Base-by-base conservation (phyloP, 2,888 invertebrate species). In the Drosophila merina region DNA sequence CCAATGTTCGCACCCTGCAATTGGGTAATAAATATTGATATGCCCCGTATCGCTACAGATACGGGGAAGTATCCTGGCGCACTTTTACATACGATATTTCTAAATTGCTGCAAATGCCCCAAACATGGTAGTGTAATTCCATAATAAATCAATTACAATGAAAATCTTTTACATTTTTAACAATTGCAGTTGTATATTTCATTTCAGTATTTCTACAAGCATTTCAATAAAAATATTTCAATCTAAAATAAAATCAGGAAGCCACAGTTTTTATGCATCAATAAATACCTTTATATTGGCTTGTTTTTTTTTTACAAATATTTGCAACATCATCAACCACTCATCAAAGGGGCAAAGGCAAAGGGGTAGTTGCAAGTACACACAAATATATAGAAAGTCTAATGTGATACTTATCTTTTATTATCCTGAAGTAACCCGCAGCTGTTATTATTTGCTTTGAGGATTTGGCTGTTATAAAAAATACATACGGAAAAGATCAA, bases 1-100 rank as follows among this genome's bases (percentile, higher is more conserved):
- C 50, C 28, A 54, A 40, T 71, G 54, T 56, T 70, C 28, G 20
- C 26, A 42, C 31, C 25, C 63, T 45, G 67, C 45, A 64, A 55
- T 54, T 31, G 14, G 63, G 20, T 55, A 26, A 67, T 67, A 64
- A 64, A 64, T 67, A 64, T 64, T 64, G 54, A 52, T 64, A 38
- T 45, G 36, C 55, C 9, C 7, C 20, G 20, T 20, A 20, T 20
- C 4, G 10, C 9, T 40, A 20, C 8, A 45, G 49, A 9, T 30
- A 10, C 4, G 31, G 9, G 5, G 5, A 25, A 8, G 10, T n/a
- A 36, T n/a, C 7, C 49, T 33, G 12, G 6, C n/a, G 2, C 49
- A 10, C 42, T 10, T 31, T 33, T 33, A 4, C 20, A 20, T 20
- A 20, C 20, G 20, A 20, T 20, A 20, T 36, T 36, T 12, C 36